phyloP scores from a whole-genome alignment of 2,888 invertebrate genomes.

The Cephonodes hylas region DNA sequence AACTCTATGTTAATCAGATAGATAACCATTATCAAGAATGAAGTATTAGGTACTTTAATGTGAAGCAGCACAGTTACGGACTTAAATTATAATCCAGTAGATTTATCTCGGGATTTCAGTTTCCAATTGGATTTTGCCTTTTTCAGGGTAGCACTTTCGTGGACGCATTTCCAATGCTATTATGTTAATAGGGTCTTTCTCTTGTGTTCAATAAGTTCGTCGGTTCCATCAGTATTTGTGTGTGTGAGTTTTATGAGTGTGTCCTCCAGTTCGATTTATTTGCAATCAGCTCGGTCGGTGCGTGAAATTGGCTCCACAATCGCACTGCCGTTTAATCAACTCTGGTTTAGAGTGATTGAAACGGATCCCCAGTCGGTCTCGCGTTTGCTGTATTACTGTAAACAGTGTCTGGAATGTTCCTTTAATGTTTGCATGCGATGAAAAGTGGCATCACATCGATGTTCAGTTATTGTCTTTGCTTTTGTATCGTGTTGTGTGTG shows the following conservation, averaged over 20 bases:
- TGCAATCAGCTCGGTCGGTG: constrained; percentile 37
- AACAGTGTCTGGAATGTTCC: constrained; percentile 4
- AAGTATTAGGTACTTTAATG: background rate
- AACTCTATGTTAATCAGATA: background rate
- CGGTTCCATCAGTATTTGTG: constrained; percentile 9
- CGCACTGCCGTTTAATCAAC: constrained; percentile 44
- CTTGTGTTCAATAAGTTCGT: constrained; percentile 15
- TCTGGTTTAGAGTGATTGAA: constrained; percentile 34
- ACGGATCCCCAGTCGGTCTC: constrained; percentile 20
- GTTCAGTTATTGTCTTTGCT: background rate
- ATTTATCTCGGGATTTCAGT: background rate
- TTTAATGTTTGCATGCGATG: background rate
- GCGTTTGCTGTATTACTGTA: background rate
- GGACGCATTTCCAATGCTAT: constrained; percentile 13
- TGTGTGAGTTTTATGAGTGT: constrained; percentile 21
- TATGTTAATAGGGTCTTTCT: constrained; percentile 14
- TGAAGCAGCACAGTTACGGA: background rate
- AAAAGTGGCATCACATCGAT: background rate
- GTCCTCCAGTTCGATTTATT: constrained; percentile 32
- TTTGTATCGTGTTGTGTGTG: background rate
- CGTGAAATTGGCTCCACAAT: constrained; percentile 47
- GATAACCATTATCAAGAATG: background rate
- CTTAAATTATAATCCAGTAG: constrained; percentile 3
- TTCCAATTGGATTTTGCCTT: constrained; percentile 17
- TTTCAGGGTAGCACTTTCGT: constrained; percentile 6